These are phyloP conservation scores for Ictalurus punctatus DNA, from an alignment of 2,113 vertebrate genomes.

Conservation along the genomic window DNA sequence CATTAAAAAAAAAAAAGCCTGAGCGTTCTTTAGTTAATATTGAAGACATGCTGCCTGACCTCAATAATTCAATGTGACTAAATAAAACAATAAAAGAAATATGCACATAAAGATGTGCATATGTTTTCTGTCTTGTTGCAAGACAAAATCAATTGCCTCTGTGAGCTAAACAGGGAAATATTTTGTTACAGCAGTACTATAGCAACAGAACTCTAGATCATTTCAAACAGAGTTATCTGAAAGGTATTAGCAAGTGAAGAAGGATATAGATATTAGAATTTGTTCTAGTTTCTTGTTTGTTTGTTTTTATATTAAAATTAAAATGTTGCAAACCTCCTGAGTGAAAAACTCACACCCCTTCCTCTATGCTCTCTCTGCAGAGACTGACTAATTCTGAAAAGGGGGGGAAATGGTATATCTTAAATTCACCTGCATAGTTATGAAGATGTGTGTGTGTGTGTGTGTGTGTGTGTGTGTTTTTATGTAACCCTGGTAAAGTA, in stretches of 20 bases:
- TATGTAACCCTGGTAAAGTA: constrained; percentile 58
- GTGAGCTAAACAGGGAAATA: constrained; percentile 47
- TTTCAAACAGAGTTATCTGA: background rate
- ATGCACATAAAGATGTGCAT: constrained; percentile 45
- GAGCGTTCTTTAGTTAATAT: constrained; percentile 66
- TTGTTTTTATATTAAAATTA: too few relatives aligned
- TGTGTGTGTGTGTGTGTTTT: background rate
- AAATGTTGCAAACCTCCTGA: background rate
- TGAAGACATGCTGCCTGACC: constrained; percentile 67
- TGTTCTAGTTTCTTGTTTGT: background rate
- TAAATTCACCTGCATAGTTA: background rate
- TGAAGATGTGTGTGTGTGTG: background rate
- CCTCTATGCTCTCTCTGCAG: background rate
- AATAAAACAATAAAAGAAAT: constrained; percentile 59
- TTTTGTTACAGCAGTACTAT: constrained; percentile 36
- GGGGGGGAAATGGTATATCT: background rate
- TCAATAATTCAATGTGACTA: constrained; percentile 73
- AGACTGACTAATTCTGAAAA: background rate
- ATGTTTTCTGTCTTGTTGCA: constrained; percentile 39
- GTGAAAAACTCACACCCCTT: background rate
- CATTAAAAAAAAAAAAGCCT: constrained; percentile 71
- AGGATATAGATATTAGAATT: background rate
- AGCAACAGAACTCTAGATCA: constrained; percentile 20
- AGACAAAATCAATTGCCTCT: constrained; percentile 48
- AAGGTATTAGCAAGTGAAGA: constrained; percentile 5